Evolutionary conservation across 2,797 vertebrate species (phyloP).

Genomic region (Crenichthys baileyi): DNA sequence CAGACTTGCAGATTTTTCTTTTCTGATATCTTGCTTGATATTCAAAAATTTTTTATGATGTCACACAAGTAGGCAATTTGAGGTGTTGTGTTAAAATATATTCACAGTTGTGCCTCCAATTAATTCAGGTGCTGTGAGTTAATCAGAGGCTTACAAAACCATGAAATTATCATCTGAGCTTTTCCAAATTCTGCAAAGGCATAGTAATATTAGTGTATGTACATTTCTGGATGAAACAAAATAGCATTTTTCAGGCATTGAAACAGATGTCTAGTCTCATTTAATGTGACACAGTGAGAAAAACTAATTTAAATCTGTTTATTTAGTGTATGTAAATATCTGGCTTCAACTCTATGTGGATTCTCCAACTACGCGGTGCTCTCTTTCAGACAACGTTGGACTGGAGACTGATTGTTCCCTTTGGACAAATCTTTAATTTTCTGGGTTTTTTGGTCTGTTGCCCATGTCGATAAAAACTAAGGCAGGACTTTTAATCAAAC

Average conservation of each 20-base stretch:
- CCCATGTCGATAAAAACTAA: constrained; percentile 22
- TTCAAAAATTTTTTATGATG: neutral
- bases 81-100: neutral
- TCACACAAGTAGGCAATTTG: neutral
- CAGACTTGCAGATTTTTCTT: no score
- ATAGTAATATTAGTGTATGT: no score
- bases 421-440: constrained; percentile 15
- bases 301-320: neutral
- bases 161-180: neutral
- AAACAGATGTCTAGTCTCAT: neutral
- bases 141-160: neutral
- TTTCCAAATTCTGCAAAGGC: neutral
- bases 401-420: constrained; percentile 19
- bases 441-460: constrained; percentile 18
- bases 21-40: no score
- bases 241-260: no score
- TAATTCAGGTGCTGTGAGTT: no score
- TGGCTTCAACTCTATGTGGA: constrained; percentile 1
- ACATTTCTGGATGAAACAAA: no score
- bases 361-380: constrained; percentile 43
- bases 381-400: constrained; percentile 24
- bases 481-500: constrained; percentile 31
- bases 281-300: neutral
- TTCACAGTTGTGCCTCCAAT: neutral
- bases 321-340: neutral